Conservation (phyloP, 2,888 invertebrate species). For the Drosophila longiperda region DNA sequence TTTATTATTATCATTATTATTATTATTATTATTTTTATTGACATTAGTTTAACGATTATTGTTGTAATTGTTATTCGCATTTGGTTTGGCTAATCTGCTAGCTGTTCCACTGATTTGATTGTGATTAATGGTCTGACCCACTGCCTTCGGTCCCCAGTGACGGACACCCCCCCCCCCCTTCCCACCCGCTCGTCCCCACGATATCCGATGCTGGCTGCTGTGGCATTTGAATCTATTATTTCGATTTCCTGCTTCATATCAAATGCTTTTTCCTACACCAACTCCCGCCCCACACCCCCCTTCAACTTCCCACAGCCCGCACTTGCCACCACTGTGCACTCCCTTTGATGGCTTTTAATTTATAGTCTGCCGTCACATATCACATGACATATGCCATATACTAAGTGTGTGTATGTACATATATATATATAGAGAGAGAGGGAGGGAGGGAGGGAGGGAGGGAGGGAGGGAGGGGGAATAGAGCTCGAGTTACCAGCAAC, state of each 20-base stretch:
- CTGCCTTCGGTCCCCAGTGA: slow-evolving; percentile 31
- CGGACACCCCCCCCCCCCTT: neutral
- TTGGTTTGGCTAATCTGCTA: slow-evolving; percentile 51
- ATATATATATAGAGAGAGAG: no score
- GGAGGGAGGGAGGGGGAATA: no score
- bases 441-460: neutral
- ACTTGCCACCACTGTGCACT: slow-evolving; percentile 17
- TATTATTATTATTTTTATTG: slow-evolving; percentile 22
- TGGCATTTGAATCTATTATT: slow-evolving; percentile 62
- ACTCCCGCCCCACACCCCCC: neutral
- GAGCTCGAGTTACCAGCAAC: slow-evolving; percentile 17
- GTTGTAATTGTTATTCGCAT: slow-evolving; percentile 53
- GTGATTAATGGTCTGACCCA: slow-evolving; percentile 69
- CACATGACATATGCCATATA: slow-evolving; percentile 47
- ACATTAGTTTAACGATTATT: slow-evolving; percentile 39
- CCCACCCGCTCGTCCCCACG: neutral
- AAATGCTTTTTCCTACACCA: slow-evolving; percentile 36
- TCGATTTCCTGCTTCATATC: slow-evolving; percentile 56
- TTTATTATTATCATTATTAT: slow-evolving; percentile 34
- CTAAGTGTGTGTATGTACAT: slow-evolving; percentile 17
- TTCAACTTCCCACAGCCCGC: neutral
- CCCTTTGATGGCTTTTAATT: slow-evolving; percentile 62
- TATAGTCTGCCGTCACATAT: slow-evolving; percentile 59
- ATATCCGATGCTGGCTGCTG: slow-evolving; percentile 15
- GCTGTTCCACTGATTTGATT: slow-evolving; percentile 71